Evolutionary conservation across 1,140 invertebrate species (phyloP), one percentile per base, ranked within the genome.

Genomic region (Pseudomyrmex dendroicus): DNA sequence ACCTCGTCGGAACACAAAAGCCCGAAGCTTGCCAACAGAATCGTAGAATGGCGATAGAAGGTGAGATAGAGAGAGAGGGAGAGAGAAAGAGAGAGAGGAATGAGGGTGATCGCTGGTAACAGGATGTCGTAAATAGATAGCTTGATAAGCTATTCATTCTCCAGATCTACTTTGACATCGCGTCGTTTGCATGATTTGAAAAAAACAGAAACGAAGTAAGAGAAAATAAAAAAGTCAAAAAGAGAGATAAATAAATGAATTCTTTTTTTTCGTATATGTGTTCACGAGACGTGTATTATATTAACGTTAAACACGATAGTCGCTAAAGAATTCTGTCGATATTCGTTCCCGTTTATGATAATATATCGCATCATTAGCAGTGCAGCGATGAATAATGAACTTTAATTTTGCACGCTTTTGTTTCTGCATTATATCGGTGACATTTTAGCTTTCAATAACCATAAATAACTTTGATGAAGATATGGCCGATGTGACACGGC

Each of bases 41-140:
- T 85, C 48, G 74, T 50, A 63, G 35, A 35, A 7, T 12, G 59
- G 22, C 56, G 10, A 13, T 52, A 12, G 50, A 52, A 13, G 50
- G 13, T 52, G 50, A 13, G 50, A 52, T 59, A 59, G 78, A 46
- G 57, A 68, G 35, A 73, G 76, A 73, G 9, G 22, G n/a, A 68
- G 67, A 73, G 54, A 46, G 56, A 22, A 10, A 25, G 66, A 15
- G 66, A 15, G 25, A 35, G 61, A 63, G 25, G n/a, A 3, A 44
- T 22, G 61, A 15, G 12, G 52, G n/a, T 20, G 20, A 10, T 13
- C 1, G 20, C 22, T 64, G 86, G 76, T 73, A 35, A 86, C 72
- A 84, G 77, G 67, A 89, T 86, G 59, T 76, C 70, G 57, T 61
- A 73, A 86, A 82, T 76, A 68, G 73, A 89, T 89, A 83, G 85